phyloP scores from a whole-genome alignment of 2,888 invertebrate genomes.

The Thymelicus sylvestris region DNA sequence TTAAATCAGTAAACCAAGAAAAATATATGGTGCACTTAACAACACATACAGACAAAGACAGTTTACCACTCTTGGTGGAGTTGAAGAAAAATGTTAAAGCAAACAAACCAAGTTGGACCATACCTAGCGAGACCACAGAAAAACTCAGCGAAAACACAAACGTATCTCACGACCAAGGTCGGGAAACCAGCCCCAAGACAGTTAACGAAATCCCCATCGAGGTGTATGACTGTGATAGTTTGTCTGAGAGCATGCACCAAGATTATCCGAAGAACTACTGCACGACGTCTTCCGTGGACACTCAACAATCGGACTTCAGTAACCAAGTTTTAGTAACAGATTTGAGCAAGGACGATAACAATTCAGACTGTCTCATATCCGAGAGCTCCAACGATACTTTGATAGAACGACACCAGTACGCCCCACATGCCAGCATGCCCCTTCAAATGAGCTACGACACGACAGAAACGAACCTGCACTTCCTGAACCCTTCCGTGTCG shows the following conservation, averaged over 20 bases:
- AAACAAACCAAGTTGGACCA: slow-evolving; percentile 73
- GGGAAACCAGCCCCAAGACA: slow-evolving; percentile 56
- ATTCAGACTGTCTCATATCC: slow-evolving; percentile 72
- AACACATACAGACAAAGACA: slow-evolving; percentile 79
- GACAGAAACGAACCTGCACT: slow-evolving; percentile 65
- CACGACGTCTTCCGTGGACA: slow-evolving; percentile 53
- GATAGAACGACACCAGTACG: slow-evolving; percentile 66
- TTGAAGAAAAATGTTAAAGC: slow-evolving; percentile 62
- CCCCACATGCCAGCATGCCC: slow-evolving; percentile 53
- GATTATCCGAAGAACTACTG: slow-evolving; percentile 68
- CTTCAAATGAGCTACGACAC: slow-evolving; percentile 64
- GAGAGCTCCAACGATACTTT: slow-evolving; percentile 68
- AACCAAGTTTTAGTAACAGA: slow-evolving; percentile 63
- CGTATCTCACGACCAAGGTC: slow-evolving; percentile 51
- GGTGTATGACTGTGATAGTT: slow-evolving; percentile 74
- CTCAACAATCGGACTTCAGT: slow-evolving; percentile 56
- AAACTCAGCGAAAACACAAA: slow-evolving; percentile 52
- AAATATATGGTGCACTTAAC: slow-evolving; percentile 84
- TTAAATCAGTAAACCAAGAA: slow-evolving; percentile 87
- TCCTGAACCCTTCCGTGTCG: slow-evolving; percentile 64
- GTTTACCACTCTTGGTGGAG: slow-evolving; percentile 66
- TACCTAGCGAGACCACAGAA: slow-evolving; percentile 64
- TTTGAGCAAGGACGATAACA: slow-evolving; percentile 72
- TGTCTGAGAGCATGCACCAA: slow-evolving; percentile 67
- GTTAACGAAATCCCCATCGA: slow-evolving; percentile 72